These are phyloP conservation scores for Pollenia griseotomentosa DNA, from an alignment of 2,888 invertebrate species.

Conservation along the genomic window DNA sequence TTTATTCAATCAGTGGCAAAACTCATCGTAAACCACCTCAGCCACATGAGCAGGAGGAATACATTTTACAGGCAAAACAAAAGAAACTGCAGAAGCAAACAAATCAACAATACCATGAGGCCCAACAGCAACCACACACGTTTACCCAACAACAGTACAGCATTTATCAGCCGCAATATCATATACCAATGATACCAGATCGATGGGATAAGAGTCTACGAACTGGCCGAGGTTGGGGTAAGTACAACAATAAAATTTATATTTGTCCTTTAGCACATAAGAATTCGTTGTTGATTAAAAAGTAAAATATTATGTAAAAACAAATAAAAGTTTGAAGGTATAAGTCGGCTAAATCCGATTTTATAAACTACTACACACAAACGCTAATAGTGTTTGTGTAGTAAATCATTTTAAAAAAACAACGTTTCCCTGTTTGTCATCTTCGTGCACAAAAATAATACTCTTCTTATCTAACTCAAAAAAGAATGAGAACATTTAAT, in stretches of 20 bases:
- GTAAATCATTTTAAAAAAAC: no score
- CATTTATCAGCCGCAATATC: slow-evolving; percentile 79
- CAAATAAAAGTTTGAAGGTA: no score
- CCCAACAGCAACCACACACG: slow-evolving; percentile 78
- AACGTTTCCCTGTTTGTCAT: no score
- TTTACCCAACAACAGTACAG: slow-evolving; percentile 77
- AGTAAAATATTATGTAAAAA: no score
- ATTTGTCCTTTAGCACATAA: background rate
- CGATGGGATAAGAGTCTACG: slow-evolving; percentile 83
- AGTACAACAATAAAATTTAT: slow-evolving; percentile 6
- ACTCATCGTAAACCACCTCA: slow-evolving; percentile 82
- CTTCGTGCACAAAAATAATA: no score
- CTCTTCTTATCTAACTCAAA: no score
- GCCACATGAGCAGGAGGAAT: slow-evolving; percentile 77
- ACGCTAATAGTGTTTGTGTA: no score
- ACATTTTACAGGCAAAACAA: slow-evolving; percentile 75
- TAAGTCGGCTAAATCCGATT: no score
- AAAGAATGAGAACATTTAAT: no score
- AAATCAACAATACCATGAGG: slow-evolving; percentile 75
- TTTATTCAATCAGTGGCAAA: slow-evolving; percentile 81
- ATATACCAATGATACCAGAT: slow-evolving; percentile 80
- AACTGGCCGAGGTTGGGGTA: slow-evolving; percentile 78
- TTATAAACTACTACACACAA: no score
- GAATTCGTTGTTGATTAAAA: no score
- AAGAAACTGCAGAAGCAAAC: slow-evolving; percentile 76